Evolutionary conservation across 2,888 invertebrate species (phyloP).

Genomic region (Hyposoter didymator): DNA sequence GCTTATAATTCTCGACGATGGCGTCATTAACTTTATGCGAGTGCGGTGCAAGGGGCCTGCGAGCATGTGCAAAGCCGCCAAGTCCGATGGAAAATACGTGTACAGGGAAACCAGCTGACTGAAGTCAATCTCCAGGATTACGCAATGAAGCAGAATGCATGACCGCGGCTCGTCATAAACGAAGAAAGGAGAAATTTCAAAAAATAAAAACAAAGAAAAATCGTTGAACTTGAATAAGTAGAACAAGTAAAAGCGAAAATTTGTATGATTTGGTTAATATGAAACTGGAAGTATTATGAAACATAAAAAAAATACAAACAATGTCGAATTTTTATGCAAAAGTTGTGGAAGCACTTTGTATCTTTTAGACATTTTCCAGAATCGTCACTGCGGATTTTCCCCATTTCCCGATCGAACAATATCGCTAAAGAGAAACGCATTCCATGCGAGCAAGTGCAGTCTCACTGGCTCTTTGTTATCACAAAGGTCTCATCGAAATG

Average conservation of each 20-base stretch:
- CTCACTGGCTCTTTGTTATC: constrained; percentile 54
- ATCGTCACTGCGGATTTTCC: background rate
- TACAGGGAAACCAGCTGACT: constrained; percentile 18
- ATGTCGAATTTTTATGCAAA: background rate
- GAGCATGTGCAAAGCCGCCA: constrained; percentile 45
- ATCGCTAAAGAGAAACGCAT: constrained; percentile 29
- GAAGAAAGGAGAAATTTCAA: constrained; percentile 48
- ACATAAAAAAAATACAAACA: background rate
- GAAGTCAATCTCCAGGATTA: constrained; percentile 33
- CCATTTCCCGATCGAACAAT: constrained; percentile 25
- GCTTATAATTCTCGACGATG: constrained; percentile 77
- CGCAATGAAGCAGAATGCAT: constrained; percentile 22
- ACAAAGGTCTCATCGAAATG: constrained; percentile 48
- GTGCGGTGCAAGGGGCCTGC: constrained; percentile 52
- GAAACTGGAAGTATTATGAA: background rate
- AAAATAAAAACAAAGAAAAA: constrained; percentile 38
- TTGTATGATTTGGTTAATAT: constrained; percentile 54
- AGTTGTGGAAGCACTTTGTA: background rate
- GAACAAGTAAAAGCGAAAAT: constrained; percentile 27
- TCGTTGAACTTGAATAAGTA: background rate
- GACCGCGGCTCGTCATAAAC: constrained; percentile 32
- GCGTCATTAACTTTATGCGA: constrained; percentile 75
- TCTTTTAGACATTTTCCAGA: constrained; percentile 13
- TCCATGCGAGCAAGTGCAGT: constrained; percentile 49
- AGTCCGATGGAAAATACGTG: constrained; percentile 35